Evolutionary conservation across 2,888 invertebrate species (phyloP).

Genomic region (Oxytorus armatus): DNA sequence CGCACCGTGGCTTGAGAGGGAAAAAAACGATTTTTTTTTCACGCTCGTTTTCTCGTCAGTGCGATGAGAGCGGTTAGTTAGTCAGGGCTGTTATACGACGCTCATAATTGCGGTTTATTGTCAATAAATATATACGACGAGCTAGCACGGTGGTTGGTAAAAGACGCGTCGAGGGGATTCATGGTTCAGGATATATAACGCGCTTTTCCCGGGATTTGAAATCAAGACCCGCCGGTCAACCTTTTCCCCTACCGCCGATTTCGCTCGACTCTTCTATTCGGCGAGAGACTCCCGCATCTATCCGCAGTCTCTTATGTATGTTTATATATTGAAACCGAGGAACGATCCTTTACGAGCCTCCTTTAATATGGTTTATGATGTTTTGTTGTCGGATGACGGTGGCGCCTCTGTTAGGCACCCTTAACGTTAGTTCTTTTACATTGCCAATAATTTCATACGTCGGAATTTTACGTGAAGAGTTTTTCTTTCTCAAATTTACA

Average conservation of each 20-base stretch:
- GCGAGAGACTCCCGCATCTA: slow-evolving; percentile 25
- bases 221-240: slow-evolving; percentile 75
- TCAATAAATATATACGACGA: slow-evolving; percentile 82
- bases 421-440: too few relatives aligned
- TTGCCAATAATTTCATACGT: too few relatives aligned
- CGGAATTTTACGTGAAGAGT: too few relatives aligned
- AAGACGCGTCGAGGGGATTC: slow-evolving; percentile 17
- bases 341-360: slow-evolving; percentile 60
- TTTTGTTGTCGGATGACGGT: not conserved
- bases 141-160: slow-evolving; percentile 62
- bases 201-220: slow-evolving; percentile 79
- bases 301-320: slow-evolving; percentile 8
- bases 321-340: not conserved
- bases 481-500: too few relatives aligned
- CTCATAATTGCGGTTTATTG: slow-evolving; percentile 83
- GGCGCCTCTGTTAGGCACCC: too few relatives aligned
- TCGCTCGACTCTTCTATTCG: slow-evolving; percentile 1
- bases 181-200: slow-evolving; percentile 3
- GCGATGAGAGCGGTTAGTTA: slow-evolving; percentile 77
- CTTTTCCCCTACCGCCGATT: slow-evolving; percentile 16
- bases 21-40: slow-evolving; percentile 5
- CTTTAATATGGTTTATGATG: slow-evolving; percentile 78
- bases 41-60: slow-evolving; percentile 5
- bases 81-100: slow-evolving; percentile 72
- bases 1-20: not conserved